Evolutionary conservation across 2,113 vertebrate species (phyloP).

Genomic region (Dicrurus megarhynchus): DNA sequence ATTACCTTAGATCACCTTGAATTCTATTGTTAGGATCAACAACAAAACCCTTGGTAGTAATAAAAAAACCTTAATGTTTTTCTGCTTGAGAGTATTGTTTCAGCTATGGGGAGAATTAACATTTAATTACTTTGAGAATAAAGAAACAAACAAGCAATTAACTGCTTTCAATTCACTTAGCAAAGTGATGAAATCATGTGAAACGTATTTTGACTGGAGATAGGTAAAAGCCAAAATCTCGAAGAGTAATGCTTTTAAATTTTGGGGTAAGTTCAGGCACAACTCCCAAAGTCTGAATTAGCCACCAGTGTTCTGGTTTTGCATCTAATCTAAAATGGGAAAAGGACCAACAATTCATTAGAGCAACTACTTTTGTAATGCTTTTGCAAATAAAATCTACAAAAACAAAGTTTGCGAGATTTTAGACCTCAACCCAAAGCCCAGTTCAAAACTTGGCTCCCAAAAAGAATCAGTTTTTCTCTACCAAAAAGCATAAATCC

Average conservation of each 20-base stretch:
- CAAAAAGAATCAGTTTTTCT: not conserved
- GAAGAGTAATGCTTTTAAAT: not conserved
- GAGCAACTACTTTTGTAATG: not conserved
- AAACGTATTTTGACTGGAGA: conserved; percentile 19
- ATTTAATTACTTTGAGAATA: conserved; percentile 44
- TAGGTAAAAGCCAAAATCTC: conserved; percentile 16
- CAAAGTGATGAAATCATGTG: not conserved
- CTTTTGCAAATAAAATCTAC: not conserved
- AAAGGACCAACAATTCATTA: not conserved
- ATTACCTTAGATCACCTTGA: conserved; percentile 29
- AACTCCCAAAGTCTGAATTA: not conserved
- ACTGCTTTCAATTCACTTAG: not conserved
- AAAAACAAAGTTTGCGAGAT: not conserved
- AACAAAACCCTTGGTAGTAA: conserved; percentile 14
- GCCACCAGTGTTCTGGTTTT: not conserved
- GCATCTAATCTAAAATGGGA: not conserved
- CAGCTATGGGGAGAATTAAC: conserved; percentile 25
- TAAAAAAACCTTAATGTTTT: not conserved
- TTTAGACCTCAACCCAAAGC: not conserved
- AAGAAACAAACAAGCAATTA: conserved; percentile 46
- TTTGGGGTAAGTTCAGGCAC: not conserved
- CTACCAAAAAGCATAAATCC: not conserved
- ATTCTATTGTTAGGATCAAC: conserved; percentile 2
- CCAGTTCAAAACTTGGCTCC: not conserved
- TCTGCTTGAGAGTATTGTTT: not conserved